Evolutionary conservation across 2,888 invertebrate species (phyloP).

Genomic region (Anthophora plumipes): DNA sequence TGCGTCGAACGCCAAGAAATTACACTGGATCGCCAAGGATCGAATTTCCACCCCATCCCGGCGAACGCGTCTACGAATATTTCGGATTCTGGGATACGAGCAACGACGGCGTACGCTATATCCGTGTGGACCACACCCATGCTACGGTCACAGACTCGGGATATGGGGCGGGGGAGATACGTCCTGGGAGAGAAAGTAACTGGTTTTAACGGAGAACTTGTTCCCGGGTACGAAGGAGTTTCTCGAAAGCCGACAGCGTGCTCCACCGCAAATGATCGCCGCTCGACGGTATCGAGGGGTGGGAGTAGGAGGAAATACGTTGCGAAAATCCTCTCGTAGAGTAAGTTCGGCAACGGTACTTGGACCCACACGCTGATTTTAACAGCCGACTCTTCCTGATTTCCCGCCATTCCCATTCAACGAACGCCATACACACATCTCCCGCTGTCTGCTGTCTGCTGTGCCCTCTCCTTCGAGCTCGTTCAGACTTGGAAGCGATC

Average conservation of each 20-base stretch:
- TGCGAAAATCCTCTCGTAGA: slow-evolving; percentile 34
- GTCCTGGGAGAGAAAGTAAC: not conserved
- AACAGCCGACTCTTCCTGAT: slow-evolving; percentile 71
- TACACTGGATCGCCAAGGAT: slow-evolving; percentile 38
- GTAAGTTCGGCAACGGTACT: slow-evolving; percentile 58
- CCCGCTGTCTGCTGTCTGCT: slow-evolving; percentile 46
- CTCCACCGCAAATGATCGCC: not conserved
- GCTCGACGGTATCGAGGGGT: not conserved
- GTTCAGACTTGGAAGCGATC: too few species aligned
- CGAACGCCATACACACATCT: slow-evolving; percentile 57
- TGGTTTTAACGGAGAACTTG: not conserved
- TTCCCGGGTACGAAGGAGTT: not conserved
- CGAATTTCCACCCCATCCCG: slow-evolving; percentile 42
- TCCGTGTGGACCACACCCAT: slow-evolving; percentile 15
- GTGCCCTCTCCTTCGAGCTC: not conserved
- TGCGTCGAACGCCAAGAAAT: slow-evolving; percentile 49
- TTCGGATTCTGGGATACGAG: slow-evolving; percentile 62
- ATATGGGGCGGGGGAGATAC: not conserved
- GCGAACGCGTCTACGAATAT: slow-evolving; percentile 51
- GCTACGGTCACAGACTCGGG: not conserved
- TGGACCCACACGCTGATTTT: slow-evolving; percentile 73
- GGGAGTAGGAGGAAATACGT: slow-evolving; percentile 34
- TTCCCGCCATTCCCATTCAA: slow-evolving; percentile 79
- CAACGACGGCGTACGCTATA: not conserved
- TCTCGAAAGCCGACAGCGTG: not conserved